Conservation (phyloP, 2,113 vertebrate genomes). For the human region GRCh38 chr7:103991001-103991500, state of each 20-base stretch:
- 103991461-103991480: neutral
- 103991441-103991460: neutral
- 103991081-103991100: neutral
- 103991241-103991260: neutral
- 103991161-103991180: neutral
- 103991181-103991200: neutral
- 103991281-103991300: fast-evolving
- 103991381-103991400: neutral
- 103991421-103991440: neutral
- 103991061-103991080: neutral
- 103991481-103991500: neutral
- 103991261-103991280: neutral
- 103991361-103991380: neutral
- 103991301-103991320: neutral
- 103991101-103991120: neutral
- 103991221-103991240: neutral
- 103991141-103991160: neutral
- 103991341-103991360: neutral
- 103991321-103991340: neutral
- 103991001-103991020: slow-evolving; percentile 45
- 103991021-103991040: neutral
- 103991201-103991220: neutral
- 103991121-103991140: neutral
- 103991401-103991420: neutral
- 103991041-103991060: neutral